Evolutionary conservation across 2,797 vertebrate genomes (phyloP), one percentile per base, ranked within the genome.

Genomic region (Coccyzus lansbergi): DNA sequence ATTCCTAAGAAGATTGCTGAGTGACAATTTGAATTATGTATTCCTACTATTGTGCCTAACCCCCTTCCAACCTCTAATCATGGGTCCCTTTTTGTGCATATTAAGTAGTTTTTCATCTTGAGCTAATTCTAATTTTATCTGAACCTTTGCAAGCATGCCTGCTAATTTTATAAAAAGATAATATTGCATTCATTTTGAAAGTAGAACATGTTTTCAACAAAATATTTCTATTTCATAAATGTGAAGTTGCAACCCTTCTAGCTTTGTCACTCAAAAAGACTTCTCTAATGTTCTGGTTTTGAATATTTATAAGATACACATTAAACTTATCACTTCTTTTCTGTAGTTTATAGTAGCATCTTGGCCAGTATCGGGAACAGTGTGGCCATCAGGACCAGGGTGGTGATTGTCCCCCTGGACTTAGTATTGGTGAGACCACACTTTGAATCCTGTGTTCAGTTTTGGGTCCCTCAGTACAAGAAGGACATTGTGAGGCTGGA

Each of bases 91-190:
- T 86, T 77, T 67, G 21, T 81, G 72, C 83, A 78, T 72, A 63
- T 63, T 89, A 67, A 88, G 51, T 82, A 82, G 88, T 79, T 90
- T 92, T 86, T 67, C 44, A n/a, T 92, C 79, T 68, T 65, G 59
- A 72, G 46, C 78, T 67, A 95, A 94, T 86, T 80, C 77, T 88
- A 88, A 95, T 93, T 94, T 94, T 82, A 83, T 92, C 80, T 81
- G 58, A 93, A 85, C 62, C 51, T 89, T 93, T 88, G 55, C 63
- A 94, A 93, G 83, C 63, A 76, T 53, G 26, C 55, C 67, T 90
- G 72, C 62, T 91, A 91, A 97, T 83, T 75, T 76, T 51, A 85
- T 28, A 38, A 52, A 77, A 51, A 92, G 79, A 79, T 12, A 1
- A 58, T 90, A 91, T 88, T 77, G 26, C 38, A 78, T 95, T 89